Base-by-base conservation (phyloP, 2,113 vertebrate genomes). In the Scalopus aquaticus region DNA sequence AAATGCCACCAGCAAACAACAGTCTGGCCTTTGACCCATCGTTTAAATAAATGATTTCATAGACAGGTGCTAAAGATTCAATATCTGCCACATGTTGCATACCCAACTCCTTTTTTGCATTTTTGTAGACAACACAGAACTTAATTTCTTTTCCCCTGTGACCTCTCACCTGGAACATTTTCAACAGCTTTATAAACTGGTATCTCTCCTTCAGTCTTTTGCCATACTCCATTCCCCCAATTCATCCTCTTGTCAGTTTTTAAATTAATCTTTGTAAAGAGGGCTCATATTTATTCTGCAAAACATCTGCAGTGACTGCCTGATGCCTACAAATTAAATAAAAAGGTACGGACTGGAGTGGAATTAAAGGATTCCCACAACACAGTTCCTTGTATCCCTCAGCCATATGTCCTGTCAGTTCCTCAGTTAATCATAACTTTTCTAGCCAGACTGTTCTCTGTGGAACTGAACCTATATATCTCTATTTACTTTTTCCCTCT, bases 1-100 rank as follows among this genome's bases (percentile, higher is more conserved):
- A 95, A 93, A 79, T 89, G 20, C 44, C 70, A 95, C 5, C 90
- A 60, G 58, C 86, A 96, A 95, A 88, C 11, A 93, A 82, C 0
- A 69, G 44, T 26, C 42, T 83, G 26, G 28, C 30, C 64, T 12
- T 58, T 93, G 77, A 79, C 37, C 56, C 24, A 70, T 73, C 19
- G n/a, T 93, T 93, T 72, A 89, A 65, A 64, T 56, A 58, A 90
- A 88, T 69, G 49, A 83, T 64, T 60, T 87, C 54, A 83, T 74
- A 67, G 42, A 6, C 64, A 90, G 84, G 11, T 92, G 32, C 65
- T 90, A 90, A 73, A 95, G 79, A 86, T 60, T 83, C 44, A 74
- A 0, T 16, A 81, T 56, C 5, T 90, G 16, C 73, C 62, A 54
- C 37, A 3, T 69, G 56, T 90, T 76, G 9, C 5, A 67, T 26